Evolutionary conservation across 53 echinoderm and acorn worm species (phyloP), one percentile per base, ranked within the genome.

Genomic region (Holothuria scabra): DNA sequence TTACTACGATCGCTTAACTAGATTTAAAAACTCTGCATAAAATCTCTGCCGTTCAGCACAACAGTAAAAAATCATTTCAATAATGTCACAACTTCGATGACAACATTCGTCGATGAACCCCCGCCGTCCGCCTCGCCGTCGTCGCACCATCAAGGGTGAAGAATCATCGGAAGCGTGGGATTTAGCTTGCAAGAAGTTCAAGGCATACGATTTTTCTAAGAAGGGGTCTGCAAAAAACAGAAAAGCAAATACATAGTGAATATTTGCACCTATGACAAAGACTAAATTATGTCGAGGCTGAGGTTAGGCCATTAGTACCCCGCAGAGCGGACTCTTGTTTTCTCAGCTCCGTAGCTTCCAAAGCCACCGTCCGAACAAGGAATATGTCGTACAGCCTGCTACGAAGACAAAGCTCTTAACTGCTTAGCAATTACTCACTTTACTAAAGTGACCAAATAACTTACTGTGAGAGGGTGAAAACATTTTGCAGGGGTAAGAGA

Each of bases 141-240:
- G 44, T 71, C 44, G 44, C n/a, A 71, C 24, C 23, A 8, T 52
- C 0, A 52, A 18, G 4, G 52, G 52, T 16, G 52, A 52, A 52
- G 52, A 3, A 52, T 18, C 52, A 2, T 48, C 48, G 71, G 71
- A 71, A 44, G 71, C 48, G 46, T 26, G 71, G 12, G 46, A 46
- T 71, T 21, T 44, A 13, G 71, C 46, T 44, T 46, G 71, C 46
- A 71, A 71, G 71, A 71, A 71, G 21, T 71, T 71, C 71, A 71
- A 71, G 71, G 71, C 71, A 71, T 71, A 46, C 71, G 71, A 46
- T 71, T 71, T 71, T 71, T 38, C 37, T 46, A 71, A 48, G 26
- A 71, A 71, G 25, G 71, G 71, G 2, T 71, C 71, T 71, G 71
- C 48, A 12, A 21, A 12, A 1, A 35, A 21, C 1, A 34, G n/a